Evolutionary conservation across 2,888 invertebrate genomes (phyloP).

Genomic region (Monopis laevigella): DNA sequence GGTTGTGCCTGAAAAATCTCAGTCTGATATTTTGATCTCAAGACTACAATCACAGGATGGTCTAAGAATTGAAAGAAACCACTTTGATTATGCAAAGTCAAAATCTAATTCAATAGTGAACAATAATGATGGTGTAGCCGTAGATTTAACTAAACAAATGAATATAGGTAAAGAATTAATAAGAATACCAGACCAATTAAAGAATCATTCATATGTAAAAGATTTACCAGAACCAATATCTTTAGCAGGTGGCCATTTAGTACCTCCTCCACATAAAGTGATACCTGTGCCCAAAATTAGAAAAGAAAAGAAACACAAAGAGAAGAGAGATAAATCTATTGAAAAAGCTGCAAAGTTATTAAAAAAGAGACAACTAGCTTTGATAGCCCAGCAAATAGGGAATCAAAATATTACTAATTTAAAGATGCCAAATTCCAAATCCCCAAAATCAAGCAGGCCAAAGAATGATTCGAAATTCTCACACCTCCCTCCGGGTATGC

Average conservation of each 20-base stretch:
- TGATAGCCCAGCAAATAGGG: conserved; percentile 47
- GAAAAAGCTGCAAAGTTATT: conserved; percentile 42
- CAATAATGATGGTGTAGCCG: conserved; percentile 59
- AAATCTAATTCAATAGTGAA: conserved; percentile 45
- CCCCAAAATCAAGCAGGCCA: conserved; percentile 46
- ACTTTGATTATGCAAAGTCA: conserved; percentile 34
- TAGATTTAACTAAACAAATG: conserved; percentile 59
- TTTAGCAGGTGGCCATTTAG: conserved; percentile 41
- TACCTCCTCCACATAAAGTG: conserved; percentile 50
- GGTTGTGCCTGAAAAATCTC: conserved; percentile 47
- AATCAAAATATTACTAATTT: conserved; percentile 32
- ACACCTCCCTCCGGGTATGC: conserved; percentile 45
- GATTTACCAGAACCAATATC: conserved; percentile 32
- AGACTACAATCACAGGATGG: conserved; percentile 43
- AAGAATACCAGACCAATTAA: conserved; percentile 56
- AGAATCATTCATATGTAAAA: background rate
- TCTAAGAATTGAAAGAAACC: conserved; percentile 29
- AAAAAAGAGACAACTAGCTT: conserved; percentile 55
- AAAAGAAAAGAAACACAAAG: conserved; percentile 67
- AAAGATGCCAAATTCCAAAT: conserved; percentile 39
- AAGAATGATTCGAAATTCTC: conserved; percentile 50
- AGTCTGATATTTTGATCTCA: conserved; percentile 53
- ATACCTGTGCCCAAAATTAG: conserved; percentile 66
- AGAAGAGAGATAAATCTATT: conserved; percentile 51
- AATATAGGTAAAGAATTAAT: conserved; percentile 60